These are phyloP conservation scores for Morelia viridis DNA, from an alignment of 2,797 vertebrate genomes.

Conservation along the genomic window DNA sequence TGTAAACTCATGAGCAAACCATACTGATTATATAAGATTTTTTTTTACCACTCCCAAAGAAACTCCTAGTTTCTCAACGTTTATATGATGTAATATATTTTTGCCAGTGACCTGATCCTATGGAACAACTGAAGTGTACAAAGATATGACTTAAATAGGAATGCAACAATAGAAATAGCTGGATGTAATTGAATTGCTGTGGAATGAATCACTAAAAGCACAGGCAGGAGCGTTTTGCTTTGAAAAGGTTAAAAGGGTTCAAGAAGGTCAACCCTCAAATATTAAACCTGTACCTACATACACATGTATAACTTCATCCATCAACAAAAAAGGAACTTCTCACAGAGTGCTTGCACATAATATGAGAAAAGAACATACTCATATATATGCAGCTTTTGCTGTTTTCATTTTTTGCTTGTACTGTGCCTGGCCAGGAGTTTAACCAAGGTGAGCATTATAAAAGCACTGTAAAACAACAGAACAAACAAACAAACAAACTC, in stretches of 20 bases:
- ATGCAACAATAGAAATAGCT: slow-evolving; percentile 36
- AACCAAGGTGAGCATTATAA: neutral
- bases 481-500: too few species aligned
- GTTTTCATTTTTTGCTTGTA: neutral
- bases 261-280: neutral
- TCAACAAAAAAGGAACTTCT: neutral
- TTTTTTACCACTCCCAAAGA: slow-evolving; percentile 48
- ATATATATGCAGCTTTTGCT: neutral
- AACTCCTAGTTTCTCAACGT: slow-evolving; percentile 52
- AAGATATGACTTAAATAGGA: slow-evolving; percentile 41
- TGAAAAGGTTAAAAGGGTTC: neutral
- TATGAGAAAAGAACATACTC: neutral
- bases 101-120: slow-evolving; percentile 44
- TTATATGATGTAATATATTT: slow-evolving; percentile 35
- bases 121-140: slow-evolving; percentile 60
- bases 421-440: neutral
- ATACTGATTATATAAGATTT: slow-evolving; percentile 62
- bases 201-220: neutral
- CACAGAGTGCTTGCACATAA: neutral
- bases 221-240: neutral
- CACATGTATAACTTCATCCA: neutral
- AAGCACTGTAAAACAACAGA: neutral
- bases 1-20: slow-evolving; percentile 32
- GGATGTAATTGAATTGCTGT: slow-evolving; percentile 2
- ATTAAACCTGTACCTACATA: neutral